Percentiles rank a stretch among this genome's conserved stretches.
Evolutionary conservation across 2,888 invertebrate species (phyloP).

Genomic region (Toxonevra muliebris): DNA sequence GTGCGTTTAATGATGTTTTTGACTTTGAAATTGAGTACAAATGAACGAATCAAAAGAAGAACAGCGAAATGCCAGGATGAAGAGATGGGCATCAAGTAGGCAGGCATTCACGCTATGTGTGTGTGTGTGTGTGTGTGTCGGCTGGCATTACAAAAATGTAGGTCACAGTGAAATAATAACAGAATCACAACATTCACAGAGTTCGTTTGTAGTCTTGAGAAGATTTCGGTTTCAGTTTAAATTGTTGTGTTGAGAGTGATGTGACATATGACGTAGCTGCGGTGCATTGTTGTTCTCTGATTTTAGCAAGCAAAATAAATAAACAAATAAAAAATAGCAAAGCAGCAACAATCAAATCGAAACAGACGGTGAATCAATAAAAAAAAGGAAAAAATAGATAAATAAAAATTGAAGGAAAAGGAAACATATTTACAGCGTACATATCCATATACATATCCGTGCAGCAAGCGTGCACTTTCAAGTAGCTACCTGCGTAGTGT

Average conservation of each 20-base stretch:
- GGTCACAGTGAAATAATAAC: too few relatives aligned
- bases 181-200: slow-evolving; percentile 10
- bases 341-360: neutral
- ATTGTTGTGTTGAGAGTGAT: slow-evolving; percentile 16
- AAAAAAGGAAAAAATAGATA: neutral
- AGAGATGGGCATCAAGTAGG: too few relatives aligned
- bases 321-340: neutral
- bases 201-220: neutral
- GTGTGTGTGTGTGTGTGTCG: too few relatives aligned
- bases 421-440: neutral
- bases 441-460: neutral
- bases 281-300: too few relatives aligned
- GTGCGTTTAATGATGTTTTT: slow-evolving; percentile 9
- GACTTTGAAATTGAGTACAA: slow-evolving; percentile 23
- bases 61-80: too few relatives aligned
- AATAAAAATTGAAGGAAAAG: neutral
- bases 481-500: too few relatives aligned
- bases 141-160: too few relatives aligned
- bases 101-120: too few relatives aligned
- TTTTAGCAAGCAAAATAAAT: too few relatives aligned
- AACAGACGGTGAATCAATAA: neutral
- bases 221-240: slow-evolving; percentile 24
- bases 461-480: too few relatives aligned
- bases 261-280: neutral
- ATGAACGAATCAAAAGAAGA: too few relatives aligned